phyloP scores from a whole-genome alignment of 2,888 invertebrate species.

The Nephrotoma appendiculata region DNA sequence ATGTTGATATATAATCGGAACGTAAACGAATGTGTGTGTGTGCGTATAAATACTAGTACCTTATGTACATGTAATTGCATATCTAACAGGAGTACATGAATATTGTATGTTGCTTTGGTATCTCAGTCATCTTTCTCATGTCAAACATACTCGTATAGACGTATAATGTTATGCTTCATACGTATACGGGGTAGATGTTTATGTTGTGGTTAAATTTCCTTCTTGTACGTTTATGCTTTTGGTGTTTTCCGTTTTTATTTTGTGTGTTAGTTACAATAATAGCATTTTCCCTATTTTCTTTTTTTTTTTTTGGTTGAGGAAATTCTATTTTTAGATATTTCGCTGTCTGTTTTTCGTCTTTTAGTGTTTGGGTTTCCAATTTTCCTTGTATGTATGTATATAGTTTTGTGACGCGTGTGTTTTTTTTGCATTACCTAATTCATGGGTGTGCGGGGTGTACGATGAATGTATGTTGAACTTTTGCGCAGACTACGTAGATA shows the following conservation, averaged over 20 bases:
- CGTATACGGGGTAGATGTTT: background rate
- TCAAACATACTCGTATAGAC: background rate
- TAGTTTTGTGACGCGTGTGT: background rate
- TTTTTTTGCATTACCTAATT: background rate
- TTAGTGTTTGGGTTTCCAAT: background rate
- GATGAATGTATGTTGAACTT: background rate
- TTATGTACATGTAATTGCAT: background rate
- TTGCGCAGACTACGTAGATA: background rate
- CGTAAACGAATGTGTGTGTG: background rate
- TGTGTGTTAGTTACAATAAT: background rate
- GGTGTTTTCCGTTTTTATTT: background rate
- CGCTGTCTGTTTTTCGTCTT: background rate
- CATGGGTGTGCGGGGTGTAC: background rate
- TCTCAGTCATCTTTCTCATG: background rate
- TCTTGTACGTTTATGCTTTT: background rate
- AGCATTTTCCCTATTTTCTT: background rate
- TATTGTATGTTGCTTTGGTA: background rate
- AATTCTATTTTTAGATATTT: background rate
- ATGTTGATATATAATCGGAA: background rate
- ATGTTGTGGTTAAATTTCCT: background rate
- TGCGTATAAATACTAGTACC: background rate
- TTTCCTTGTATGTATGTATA: background rate
- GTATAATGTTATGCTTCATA: background rate
- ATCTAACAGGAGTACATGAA: background rate
- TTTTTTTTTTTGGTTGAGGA: background rate